Percentiles rank a stretch among this genome's conserved stretches.
Conservation (phyloP, 2,888 invertebrate species). For the Phengaris arion region DNA sequence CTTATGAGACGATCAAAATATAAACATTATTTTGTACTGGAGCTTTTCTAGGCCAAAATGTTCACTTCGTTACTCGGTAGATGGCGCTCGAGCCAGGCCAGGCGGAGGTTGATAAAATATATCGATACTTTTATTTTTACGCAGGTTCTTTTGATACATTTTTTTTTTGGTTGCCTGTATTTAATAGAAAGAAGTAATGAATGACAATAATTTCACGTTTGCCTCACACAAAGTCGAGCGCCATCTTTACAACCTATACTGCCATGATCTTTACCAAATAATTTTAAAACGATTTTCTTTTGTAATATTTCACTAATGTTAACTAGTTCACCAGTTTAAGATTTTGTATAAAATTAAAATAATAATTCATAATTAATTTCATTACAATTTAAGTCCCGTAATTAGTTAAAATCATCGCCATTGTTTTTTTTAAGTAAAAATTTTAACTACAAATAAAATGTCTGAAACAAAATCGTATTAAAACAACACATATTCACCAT, state of each 20-base stretch:
- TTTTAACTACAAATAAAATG: not conserved
- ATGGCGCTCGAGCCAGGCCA: not conserved
- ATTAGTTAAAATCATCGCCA: not conserved
- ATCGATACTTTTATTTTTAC: not conserved
- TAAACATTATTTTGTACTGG: slow-evolving; percentile 59
- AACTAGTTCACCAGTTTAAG: not conserved
- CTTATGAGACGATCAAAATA: not conserved
- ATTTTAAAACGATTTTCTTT: slow-evolving; percentile 8
- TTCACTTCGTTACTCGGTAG: slow-evolving; percentile 19
- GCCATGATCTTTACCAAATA: not conserved
- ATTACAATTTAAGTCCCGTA: not conserved
- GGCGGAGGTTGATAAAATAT: not conserved
- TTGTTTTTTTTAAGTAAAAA: not conserved
- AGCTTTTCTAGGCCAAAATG: slow-evolving; percentile 56
- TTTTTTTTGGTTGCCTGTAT: not conserved
- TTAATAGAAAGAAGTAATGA: not conserved
- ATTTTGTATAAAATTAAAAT: not conserved
- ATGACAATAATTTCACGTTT: not conserved
- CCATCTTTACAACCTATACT: slow-evolving; percentile 8
- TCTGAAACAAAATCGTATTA: slow-evolving; percentile 25
- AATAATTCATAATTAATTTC: not conserved
- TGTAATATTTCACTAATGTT: not conserved
- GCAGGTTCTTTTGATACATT: too few species aligned
- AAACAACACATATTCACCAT: not conserved
- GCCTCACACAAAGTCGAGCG: not conserved